Evolutionary conservation across 1,140 invertebrate species (phyloP).

Genomic region (Rhagoletis zephyria): DNA sequence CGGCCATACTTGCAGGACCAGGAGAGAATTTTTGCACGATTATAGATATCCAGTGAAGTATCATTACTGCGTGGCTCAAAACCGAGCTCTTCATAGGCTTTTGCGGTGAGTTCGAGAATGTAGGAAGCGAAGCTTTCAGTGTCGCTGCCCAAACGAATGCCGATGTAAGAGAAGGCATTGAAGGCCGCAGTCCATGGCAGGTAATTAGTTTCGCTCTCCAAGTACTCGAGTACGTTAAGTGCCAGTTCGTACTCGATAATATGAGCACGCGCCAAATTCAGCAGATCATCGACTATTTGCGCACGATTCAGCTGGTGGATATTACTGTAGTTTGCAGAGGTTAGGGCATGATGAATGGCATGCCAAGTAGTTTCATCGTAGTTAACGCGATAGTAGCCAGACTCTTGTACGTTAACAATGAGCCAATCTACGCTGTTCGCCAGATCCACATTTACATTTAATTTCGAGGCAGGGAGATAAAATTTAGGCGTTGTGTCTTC

Average conservation of each 20-base stretch:
- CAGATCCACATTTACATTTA: conserved; percentile 52
- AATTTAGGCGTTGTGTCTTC: conserved; percentile 73
- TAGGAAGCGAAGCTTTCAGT: conserved; percentile 62
- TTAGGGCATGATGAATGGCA: conserved; percentile 75
- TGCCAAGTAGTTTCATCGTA: conserved; percentile 83
- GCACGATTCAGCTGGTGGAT: conserved; percentile 84
- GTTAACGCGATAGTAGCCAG: conserved; percentile 86
- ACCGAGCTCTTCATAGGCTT: conserved; percentile 65
- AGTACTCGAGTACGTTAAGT: conserved; percentile 77
- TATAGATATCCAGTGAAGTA: conserved; percentile 68
- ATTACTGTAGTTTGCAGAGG: conserved; percentile 73
- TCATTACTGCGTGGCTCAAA: conserved; percentile 62
- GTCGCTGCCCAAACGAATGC: conserved; percentile 66
- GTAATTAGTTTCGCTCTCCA: conserved; percentile 78
- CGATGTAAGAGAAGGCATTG: conserved; percentile 73
- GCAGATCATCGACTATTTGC: conserved; percentile 85
- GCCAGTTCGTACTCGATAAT: conserved; percentile 74
- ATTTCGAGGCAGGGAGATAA: conserved; percentile 71
- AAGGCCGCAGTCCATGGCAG: conserved; percentile 80
- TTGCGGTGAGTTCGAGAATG: conserved; percentile 62
- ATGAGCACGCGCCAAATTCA: conserved; percentile 77
- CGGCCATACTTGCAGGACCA: conserved; percentile 76
- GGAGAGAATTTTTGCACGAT: conserved; percentile 72
- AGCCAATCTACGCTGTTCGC: conserved; percentile 75
- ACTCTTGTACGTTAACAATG: conserved; percentile 80